These are phyloP conservation scores for Pomacea maculata DNA, from an alignment of 1,140 invertebrate genomes.

Conservation along the genomic window DNA sequence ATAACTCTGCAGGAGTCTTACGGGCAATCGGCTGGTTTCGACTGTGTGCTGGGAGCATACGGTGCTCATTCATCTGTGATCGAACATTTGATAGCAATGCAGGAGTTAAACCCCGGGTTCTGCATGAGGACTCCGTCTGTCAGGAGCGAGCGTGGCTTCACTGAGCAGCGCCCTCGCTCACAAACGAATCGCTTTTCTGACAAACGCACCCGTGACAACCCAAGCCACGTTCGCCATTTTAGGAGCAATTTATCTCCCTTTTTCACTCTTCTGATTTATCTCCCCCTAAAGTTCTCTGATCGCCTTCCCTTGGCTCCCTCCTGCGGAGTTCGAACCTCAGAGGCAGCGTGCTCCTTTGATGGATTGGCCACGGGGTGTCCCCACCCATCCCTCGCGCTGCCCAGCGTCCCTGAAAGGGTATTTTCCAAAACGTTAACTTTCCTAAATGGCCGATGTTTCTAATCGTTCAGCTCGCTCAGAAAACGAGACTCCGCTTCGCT, in stretches of 20 bases:
- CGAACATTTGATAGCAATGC: no score
- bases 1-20: no score
- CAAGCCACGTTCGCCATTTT: no score
- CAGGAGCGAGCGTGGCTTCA: no score
- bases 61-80: no score
- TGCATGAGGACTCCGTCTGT: no score
- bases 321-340: slow-evolving; percentile 17
- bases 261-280: slow-evolving; percentile 6
- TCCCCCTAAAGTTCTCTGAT: slow-evolving; percentile 12
- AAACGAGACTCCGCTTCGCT: neutral
- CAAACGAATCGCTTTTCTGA: no score
- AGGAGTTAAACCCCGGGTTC: no score
- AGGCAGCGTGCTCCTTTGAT: slow-evolving; percentile 10
- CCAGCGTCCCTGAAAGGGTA: slow-evolving; percentile 14
- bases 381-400: slow-evolving; percentile 1
- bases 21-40: no score
- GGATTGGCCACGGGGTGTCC: slow-evolving; percentile 7
- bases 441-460: slow-evolving; percentile 24
- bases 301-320: slow-evolving; percentile 15
- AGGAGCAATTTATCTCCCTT: slow-evolving; percentile 3
- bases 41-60: no score
- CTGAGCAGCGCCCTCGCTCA: no score
- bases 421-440: slow-evolving; percentile 25
- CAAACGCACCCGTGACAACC: no score
- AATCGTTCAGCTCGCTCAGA: slow-evolving; percentile 12